A percentile compares a stretch with the other conserved stretches of the same genome.
Conservation (phyloP, 1,140 invertebrate genomes). For the Sitophilus oryzae region DNA sequence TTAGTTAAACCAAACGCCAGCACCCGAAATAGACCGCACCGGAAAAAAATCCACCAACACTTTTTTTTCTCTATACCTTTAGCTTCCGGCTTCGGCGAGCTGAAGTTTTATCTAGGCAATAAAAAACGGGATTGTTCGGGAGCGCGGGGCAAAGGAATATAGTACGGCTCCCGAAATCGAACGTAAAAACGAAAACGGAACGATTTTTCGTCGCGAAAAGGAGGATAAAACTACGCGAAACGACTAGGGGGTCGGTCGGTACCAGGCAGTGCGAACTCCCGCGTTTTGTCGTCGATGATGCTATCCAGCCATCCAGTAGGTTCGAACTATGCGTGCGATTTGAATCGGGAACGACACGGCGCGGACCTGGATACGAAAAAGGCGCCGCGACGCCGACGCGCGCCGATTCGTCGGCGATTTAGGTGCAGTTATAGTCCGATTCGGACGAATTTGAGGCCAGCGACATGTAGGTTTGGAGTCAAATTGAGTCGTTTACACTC, state of each 20-base stretch:
- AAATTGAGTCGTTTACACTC: too few relatives aligned
- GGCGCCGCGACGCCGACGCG: constrained; percentile 31
- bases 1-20: too few relatives aligned
- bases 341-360: constrained; percentile 20
- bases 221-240: neutral
- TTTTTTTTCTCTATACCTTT: too few relatives aligned
- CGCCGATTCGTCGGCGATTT: too few relatives aligned
- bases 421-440: too few relatives aligned
- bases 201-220: neutral
- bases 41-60: too few relatives aligned
- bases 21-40: too few relatives aligned
- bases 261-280: constrained; percentile 33
- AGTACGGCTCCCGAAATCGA: neutral
- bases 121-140: neutral
- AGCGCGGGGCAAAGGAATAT: neutral
- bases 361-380: constrained; percentile 9
- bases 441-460: too few relatives aligned
- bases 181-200: constrained; percentile 6
- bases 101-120: too few relatives aligned
- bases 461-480: too few relatives aligned
- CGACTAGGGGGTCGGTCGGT: constrained; percentile 24
- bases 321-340: constrained; percentile 25
- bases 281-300: constrained; percentile 12
- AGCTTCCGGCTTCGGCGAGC: too few relatives aligned
- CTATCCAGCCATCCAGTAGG: constrained; percentile 38